Conservation (phyloP, 2,113 vertebrate species). For the Uria aalge region DNA sequence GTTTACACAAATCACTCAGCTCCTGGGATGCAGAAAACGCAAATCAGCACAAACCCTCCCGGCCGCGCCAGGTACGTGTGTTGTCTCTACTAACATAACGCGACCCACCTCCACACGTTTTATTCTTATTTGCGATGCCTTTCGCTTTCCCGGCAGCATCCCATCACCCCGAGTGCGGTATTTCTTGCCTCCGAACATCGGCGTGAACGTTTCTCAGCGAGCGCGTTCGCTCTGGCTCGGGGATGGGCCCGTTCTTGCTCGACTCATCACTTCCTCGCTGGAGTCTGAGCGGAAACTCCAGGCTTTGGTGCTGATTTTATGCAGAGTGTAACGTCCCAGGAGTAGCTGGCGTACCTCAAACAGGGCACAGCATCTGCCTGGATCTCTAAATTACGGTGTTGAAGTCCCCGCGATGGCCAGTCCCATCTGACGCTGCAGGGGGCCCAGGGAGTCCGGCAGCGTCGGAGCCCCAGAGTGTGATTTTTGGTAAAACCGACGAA, state of each 20-base stretch:
- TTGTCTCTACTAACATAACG: background rate
- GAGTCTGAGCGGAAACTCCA: background rate
- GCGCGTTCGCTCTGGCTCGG: fast-evolving
- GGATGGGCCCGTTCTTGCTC: fast-evolving
- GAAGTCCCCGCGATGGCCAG: fast-evolving
- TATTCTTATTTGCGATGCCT: background rate
- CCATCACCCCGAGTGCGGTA: fast-evolving
- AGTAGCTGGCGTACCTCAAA: background rate
- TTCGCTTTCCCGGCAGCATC: fast-evolving
- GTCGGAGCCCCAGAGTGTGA: fast-evolving
- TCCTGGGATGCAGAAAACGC: background rate
- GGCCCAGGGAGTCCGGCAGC: too few species aligned
- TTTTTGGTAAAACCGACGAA: background rate
- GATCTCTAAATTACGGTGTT: fast-evolving
- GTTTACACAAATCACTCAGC: background rate
- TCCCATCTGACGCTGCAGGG: fast-evolving
- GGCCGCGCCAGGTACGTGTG: fast-evolving
- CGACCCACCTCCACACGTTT: background rate
- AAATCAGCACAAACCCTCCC: background rate
- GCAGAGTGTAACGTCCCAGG: background rate
- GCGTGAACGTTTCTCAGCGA: background rate
- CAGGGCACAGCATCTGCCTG: background rate
- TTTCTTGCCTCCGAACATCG: background rate
- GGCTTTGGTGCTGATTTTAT: background rate
- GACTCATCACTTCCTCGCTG: background rate